Evolutionary conservation across 1,140 invertebrate genomes (phyloP).

Genomic region (Magallana angulata): DNA sequence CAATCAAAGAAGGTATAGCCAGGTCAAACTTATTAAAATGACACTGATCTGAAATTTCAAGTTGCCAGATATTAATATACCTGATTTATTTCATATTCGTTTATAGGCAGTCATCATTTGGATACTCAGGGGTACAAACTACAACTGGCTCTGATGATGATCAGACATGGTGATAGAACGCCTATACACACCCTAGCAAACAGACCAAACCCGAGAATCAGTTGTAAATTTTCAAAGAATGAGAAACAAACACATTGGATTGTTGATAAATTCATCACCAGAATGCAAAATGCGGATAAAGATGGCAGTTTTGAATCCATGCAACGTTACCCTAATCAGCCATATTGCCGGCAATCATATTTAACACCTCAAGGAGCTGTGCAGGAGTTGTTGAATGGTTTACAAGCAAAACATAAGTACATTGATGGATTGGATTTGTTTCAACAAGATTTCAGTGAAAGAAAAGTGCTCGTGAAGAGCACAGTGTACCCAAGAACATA

Average conservation of each 20-base stretch:
- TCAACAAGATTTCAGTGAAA: conserved; percentile 76
- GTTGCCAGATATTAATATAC: background rate
- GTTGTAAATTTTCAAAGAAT: conserved; percentile 83
- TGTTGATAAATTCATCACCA: conserved; percentile 61
- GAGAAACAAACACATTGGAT: conserved; percentile 65
- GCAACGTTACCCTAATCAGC: conserved; percentile 85
- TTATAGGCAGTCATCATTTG: background rate
- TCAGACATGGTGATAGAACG: conserved; percentile 93
- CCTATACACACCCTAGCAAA: conserved; percentile 89
- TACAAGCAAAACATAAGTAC: conserved; percentile 86
- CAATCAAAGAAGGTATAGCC: background rate
- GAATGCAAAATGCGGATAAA: conserved; percentile 50
- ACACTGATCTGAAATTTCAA: background rate
- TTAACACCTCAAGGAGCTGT: conserved; percentile 86
- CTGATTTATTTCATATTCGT: background rate
- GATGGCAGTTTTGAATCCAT: conserved; percentile 90
- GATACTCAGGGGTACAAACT: conserved; percentile 82
- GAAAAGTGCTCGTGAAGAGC: conserved; percentile 87
- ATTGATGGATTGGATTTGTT: conserved; percentile 82
- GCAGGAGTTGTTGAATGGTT: conserved; percentile 89
- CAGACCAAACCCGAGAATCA: conserved; percentile 84
- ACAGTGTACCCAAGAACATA: conserved; percentile 93
- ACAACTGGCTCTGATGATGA: conserved; percentile 88
- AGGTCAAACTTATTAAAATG: background rate
- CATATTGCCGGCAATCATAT: conserved; percentile 85